phyloP scores from a whole-genome alignment of 1,140 invertebrate genomes.

The Campoletis sonorensis region DNA sequence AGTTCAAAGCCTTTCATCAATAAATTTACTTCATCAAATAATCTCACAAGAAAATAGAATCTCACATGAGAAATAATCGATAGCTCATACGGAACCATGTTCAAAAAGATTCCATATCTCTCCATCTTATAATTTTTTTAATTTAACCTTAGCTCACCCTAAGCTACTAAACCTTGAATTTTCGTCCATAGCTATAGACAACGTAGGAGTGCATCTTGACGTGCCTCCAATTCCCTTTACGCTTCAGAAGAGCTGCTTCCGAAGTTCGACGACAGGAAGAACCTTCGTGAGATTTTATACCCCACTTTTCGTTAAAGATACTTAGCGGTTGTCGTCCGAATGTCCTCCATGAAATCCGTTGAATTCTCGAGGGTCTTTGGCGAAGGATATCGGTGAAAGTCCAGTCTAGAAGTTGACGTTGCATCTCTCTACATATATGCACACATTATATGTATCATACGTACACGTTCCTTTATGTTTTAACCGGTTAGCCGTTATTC shows the following conservation, averaged over 20 bases:
- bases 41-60: too few relatives aligned
- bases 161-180: too few relatives aligned
- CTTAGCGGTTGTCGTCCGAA: not conserved
- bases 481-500: not conserved
- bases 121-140: too few relatives aligned
- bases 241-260: not conserved
- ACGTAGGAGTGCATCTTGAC: not conserved
- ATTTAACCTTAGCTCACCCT: too few relatives aligned
- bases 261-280: not conserved
- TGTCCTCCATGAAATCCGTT: not conserved
- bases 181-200: not conserved
- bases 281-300: not conserved
- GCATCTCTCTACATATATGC: not conserved
- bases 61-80: too few relatives aligned
- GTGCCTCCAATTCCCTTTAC: not conserved
- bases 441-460: not conserved
- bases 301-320: not conserved
- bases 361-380: conserved; percentile 10
- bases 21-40: too few relatives aligned
- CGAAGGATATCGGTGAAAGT: not conserved
- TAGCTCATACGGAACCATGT: too few relatives aligned
- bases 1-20: too few relatives aligned
- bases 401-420: not conserved
- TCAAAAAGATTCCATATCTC: too few relatives aligned
- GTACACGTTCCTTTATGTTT: not conserved